Evolutionary conservation across 2,888 invertebrate genomes (phyloP), one percentile per base, ranked within the genome.

Genomic region (Xanthia icteritia): DNA sequence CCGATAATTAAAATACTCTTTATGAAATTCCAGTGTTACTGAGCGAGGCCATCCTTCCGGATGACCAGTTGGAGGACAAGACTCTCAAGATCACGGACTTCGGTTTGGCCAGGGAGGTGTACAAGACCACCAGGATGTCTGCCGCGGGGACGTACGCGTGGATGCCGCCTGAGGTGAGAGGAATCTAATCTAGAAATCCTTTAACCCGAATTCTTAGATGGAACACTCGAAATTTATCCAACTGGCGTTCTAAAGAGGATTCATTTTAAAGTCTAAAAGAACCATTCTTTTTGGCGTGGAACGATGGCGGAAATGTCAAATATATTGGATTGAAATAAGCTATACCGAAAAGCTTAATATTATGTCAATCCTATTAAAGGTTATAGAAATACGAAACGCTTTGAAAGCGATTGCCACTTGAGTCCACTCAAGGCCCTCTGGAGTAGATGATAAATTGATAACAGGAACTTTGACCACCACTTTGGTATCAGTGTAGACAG

Each of bases 121-220:
- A 99, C 96, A 99, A 99, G 95, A 99, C 99, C 75, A 99, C 99
- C 66, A 97, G 99, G 90, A 99, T 99, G 99, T 99, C 99, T 39
- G 99, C 99, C 39, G 99, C 99, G 48, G 99, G 99, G 79, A 99
- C 99, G 0, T 99, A 99, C 94, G 99, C 99, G 71, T 99, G 99
- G 99, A 99, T 99, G 99, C 99, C 99, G 61, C 99, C 99, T 23
- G 99, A 99, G 97, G 99, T 99, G 87, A 96, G 87, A 95, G 1
- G 3, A 31, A 27, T n/a, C 23, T 42, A 42, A 11, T 36, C 17
- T 36, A 39, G n/a, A n/a, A 31, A 51, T 11, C 17, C 11, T 9
- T 17, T 23, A 23, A 48, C 23, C 23, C 15, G n/a, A 17, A 9
- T 31, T 48, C 2, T n/a, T 9, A 17, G 8, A 27, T 72, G 9